These are phyloP conservation scores for Drosophila fuyamai DNA, from an alignment of 1,140 invertebrate genomes.

Conservation along the genomic window DNA sequence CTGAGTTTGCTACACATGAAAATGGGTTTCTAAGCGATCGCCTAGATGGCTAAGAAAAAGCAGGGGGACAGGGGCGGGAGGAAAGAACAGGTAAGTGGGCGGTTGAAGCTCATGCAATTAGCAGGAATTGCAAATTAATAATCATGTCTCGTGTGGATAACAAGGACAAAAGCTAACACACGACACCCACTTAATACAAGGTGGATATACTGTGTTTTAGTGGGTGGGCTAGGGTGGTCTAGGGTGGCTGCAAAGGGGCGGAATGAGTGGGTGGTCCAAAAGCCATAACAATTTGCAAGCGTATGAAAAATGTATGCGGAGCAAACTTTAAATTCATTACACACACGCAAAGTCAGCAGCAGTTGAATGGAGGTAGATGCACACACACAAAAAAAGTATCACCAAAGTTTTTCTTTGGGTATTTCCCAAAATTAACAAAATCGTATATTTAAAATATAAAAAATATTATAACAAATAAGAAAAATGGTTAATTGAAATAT, in stretches of 20 bases:
- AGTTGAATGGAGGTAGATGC: not conserved
- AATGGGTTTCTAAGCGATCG: slow-evolving; percentile 36
- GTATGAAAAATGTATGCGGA: slow-evolving; percentile 77
- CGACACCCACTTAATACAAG: slow-evolving; percentile 71
- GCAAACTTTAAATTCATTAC: slow-evolving; percentile 83
- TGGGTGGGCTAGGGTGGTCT: not conserved
- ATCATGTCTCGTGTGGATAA: slow-evolving; percentile 70
- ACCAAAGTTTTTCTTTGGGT: not conserved
- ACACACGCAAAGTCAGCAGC: slow-evolving; percentile 70
- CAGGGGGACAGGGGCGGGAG: not conserved
- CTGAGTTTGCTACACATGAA: slow-evolving; percentile 19
- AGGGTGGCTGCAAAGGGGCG: slow-evolving; percentile 8
- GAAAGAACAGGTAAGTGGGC: not conserved
- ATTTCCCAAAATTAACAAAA: not conserved
- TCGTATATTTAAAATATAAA: not conserved
- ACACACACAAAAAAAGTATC: not conserved
- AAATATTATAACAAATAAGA: too few species aligned
- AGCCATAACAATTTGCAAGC: slow-evolving; percentile 78
- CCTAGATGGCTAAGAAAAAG: slow-evolving; percentile 8
- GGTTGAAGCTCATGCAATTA: slow-evolving; percentile 63
- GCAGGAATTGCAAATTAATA: slow-evolving; percentile 81
- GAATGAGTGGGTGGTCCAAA: slow-evolving; percentile 17
- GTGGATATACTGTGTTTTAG: not conserved
- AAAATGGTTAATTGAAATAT: too few species aligned
- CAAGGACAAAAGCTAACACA: slow-evolving; percentile 63